A percentile compares a stretch with the other conserved stretches of the same genome.
Evolutionary conservation across 1,140 invertebrate genomes (phyloP).

Genomic region (Drosophila melanica): DNA sequence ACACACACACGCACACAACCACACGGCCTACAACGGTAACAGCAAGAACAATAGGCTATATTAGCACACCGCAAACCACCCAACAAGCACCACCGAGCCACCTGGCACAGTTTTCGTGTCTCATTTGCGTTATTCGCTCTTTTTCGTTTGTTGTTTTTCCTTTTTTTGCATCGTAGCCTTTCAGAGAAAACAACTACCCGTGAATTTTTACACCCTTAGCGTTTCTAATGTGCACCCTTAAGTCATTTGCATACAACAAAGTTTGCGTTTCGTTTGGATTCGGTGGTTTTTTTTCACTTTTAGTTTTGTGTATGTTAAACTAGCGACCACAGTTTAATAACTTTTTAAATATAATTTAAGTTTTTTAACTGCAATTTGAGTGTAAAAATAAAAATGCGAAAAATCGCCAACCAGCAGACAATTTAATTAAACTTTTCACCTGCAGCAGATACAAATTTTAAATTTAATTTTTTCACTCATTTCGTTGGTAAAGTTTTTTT

Average conservation of each 20-base stretch:
- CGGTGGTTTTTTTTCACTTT: slow-evolving; percentile 11
- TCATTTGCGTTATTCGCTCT: slow-evolving; percentile 1
- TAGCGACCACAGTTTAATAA: slow-evolving; percentile 23
- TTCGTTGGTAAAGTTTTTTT: background rate
- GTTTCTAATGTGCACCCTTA: slow-evolving; percentile 61
- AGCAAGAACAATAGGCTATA: slow-evolving; percentile 19
- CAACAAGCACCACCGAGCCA: slow-evolving; percentile 2
- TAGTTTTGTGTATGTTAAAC: slow-evolving; percentile 22
- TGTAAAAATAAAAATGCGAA: slow-evolving; percentile 31
- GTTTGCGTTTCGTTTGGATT: slow-evolving; percentile 47
- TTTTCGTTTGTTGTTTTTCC: slow-evolving; percentile 25
- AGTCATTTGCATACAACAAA: slow-evolving; percentile 73
- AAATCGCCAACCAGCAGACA: slow-evolving; percentile 30
- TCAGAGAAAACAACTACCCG: slow-evolving; percentile 56
- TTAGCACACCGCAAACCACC: background rate
- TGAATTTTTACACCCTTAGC: slow-evolving; percentile 66
- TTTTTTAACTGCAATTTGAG: slow-evolving; percentile 54
- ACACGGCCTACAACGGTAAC: slow-evolving; percentile 24
- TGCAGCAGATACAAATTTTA: slow-evolving; percentile 59
- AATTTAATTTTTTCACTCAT: slow-evolving; percentile 52
- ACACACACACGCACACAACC: slow-evolving; percentile 10
- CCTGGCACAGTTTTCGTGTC: slow-evolving; percentile 5
- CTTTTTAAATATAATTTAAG: slow-evolving; percentile 55
- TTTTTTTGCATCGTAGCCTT: slow-evolving; percentile 44
- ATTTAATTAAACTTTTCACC: slow-evolving; percentile 73